Percentiles rank a stretch among this genome's conserved stretches.
phyloP scores from a whole-genome alignment of 1,140 invertebrate species.

The Diprion similis region DNA sequence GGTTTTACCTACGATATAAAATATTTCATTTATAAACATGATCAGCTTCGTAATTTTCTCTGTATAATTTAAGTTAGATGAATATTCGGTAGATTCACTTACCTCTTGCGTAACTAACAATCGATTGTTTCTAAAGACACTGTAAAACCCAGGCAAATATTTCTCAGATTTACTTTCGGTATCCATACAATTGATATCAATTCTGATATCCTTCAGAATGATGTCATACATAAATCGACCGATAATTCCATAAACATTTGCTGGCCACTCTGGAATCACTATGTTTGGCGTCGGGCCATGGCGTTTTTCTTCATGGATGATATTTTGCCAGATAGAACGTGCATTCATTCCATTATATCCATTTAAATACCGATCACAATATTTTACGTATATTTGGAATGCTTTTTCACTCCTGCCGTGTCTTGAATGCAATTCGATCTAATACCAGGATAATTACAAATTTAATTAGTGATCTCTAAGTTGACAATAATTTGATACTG shows the following conservation, averaged over 20 bases:
- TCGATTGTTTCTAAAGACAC: constrained; percentile 75
- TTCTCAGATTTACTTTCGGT: constrained; percentile 46
- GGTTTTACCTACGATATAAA: constrained; percentile 65
- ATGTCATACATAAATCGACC: constrained; percentile 90
- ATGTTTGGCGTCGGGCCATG: constrained; percentile 66
- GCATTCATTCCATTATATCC: constrained; percentile 64
- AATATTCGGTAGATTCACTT: not conserved
- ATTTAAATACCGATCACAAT: constrained; percentile 73
- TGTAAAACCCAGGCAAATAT: constrained; percentile 79
- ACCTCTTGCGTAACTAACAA: constrained; percentile 74
- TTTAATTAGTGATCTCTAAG: constrained; percentile 12
- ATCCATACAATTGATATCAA: constrained; percentile 74
- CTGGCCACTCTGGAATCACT: constrained; percentile 71
- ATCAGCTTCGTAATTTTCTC: not conserved
- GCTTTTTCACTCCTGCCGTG: constrained; percentile 74
- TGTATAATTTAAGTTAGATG: no score
- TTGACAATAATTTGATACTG: constrained; percentile 19
- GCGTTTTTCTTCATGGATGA: constrained; percentile 63
- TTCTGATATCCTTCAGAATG: constrained; percentile 84
- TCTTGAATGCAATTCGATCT: constrained; percentile 70
- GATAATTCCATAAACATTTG: constrained; percentile 64
- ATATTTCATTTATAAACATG: constrained; percentile 14
- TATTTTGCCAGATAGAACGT: constrained; percentile 76
- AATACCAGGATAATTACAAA: constrained; percentile 61
- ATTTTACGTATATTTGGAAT: constrained; percentile 70